A percentile compares a stretch with the other conserved stretches of the same genome.
Evolutionary conservation across 1,140 invertebrate genomes (phyloP).

Genomic region (Probaryconus sp.): DNA sequence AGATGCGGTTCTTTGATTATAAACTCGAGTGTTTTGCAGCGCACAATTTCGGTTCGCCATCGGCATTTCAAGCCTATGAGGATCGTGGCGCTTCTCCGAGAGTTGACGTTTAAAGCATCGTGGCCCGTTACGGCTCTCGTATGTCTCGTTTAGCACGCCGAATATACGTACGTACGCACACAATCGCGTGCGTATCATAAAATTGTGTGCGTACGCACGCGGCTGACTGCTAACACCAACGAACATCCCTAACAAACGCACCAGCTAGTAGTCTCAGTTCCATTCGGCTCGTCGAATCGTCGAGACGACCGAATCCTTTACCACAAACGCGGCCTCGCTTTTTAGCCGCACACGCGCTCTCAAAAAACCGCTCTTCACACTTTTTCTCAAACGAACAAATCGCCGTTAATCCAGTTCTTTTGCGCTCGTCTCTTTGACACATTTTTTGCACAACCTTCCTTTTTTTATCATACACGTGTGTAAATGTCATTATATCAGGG

Average conservation of each 20-base stretch:
- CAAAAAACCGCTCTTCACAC: slow-evolving; percentile 10
- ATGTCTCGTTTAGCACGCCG: slow-evolving; percentile 13
- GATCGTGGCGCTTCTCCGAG: slow-evolving; percentile 6
- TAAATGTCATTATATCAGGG: too few species aligned
- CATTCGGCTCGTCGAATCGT: slow-evolving; percentile 72
- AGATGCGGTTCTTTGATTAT: neutral
- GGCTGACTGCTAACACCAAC: slow-evolving; percentile 49
- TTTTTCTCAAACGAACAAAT: slow-evolving; percentile 1
- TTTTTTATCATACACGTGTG: too few species aligned
- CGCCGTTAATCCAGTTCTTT: too few species aligned
- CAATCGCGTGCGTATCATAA: too few species aligned
- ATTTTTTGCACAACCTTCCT: too few species aligned
- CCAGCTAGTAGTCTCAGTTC: slow-evolving; percentile 76
- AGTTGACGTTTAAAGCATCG: slow-evolving; percentile 10
- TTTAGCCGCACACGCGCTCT: slow-evolving; percentile 26
- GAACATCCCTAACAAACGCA: slow-evolving; percentile 51
- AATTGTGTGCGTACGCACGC: too few species aligned
- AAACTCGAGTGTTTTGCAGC: neutral
- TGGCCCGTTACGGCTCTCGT: slow-evolving; percentile 19
- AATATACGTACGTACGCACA: slow-evolving; percentile 34
- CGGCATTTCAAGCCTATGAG: neutral
- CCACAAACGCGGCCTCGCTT: too few species aligned
- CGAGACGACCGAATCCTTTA: too few species aligned
- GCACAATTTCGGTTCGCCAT: neutral
- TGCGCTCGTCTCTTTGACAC: too few species aligned